Evolutionary conservation across 2,113 vertebrate species (phyloP).

Genomic region (Cettia cetti): DNA sequence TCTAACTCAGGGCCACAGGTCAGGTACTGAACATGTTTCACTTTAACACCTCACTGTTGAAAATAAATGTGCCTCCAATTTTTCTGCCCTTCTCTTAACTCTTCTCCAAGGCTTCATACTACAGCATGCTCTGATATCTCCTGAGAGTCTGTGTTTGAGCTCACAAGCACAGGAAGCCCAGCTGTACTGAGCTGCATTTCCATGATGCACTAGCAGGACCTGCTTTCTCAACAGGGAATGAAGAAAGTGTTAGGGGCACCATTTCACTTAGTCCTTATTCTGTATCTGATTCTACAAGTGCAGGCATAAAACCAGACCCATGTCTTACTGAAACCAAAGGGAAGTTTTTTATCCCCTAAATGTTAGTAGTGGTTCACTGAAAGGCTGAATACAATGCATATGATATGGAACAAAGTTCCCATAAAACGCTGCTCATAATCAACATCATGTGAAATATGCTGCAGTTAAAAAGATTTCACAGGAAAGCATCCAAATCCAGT

Average conservation of each 20-base stretch:
- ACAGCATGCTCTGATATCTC: background rate
- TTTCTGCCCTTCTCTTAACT: background rate
- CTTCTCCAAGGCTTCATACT: background rate
- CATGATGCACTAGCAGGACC: background rate
- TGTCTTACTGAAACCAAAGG: background rate
- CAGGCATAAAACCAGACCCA: background rate
- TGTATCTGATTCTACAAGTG: background rate
- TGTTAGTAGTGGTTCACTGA: background rate
- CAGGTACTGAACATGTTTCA: background rate
- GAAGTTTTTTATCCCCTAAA: background rate
- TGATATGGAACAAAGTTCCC: background rate
- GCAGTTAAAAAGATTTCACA: background rate
- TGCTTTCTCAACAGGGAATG: background rate
- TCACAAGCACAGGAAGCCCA: background rate
- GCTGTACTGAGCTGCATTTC: background rate
- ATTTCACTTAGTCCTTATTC: background rate
- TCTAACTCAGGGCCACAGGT: background rate
- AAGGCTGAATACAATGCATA: background rate
- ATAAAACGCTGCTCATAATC: background rate
- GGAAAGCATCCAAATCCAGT: background rate
- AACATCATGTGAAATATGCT: background rate
- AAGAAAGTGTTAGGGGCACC: background rate
- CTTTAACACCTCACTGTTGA: background rate
- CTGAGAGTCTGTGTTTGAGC: background rate
- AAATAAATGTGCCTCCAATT: background rate